Conservation (phyloP, 2,888 invertebrate species). For the Dryobota labecula region DNA sequence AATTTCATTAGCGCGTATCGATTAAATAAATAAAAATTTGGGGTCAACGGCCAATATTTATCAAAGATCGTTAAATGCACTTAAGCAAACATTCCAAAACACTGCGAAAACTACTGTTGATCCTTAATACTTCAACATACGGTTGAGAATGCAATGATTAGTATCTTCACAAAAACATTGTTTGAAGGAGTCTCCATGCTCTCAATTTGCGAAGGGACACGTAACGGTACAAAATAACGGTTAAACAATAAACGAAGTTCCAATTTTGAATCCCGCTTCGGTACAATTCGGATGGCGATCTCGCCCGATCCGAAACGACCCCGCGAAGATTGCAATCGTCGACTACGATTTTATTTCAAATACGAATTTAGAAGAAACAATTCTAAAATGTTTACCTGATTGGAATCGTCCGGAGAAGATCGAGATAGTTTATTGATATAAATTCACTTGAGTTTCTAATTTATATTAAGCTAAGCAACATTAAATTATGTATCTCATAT, state of each 20-base stretch:
- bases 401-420: slow-evolving; percentile 49
- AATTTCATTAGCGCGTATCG: slow-evolving; percentile 56
- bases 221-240: slow-evolving; percentile 85
- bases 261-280: slow-evolving; percentile 76
- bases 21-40: slow-evolving; percentile 57
- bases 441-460: slow-evolving; percentile 40
- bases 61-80: slow-evolving; percentile 67
- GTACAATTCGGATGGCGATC: slow-evolving; percentile 72
- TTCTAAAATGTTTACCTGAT: slow-evolving; percentile 67
- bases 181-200: slow-evolving; percentile 63
- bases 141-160: slow-evolving; percentile 32
- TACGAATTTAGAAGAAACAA: slow-evolving; percentile 66
- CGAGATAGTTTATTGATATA: slow-evolving; percentile 47
- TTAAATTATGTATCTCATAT: neutral
- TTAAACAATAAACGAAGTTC: slow-evolving; percentile 80
- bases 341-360: slow-evolving; percentile 68
- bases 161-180: slow-evolving; percentile 47
- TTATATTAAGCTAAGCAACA: neutral
- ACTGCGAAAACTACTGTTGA: neutral
- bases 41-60: slow-evolving; percentile 65
- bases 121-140: slow-evolving; percentile 18
- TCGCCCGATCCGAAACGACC: slow-evolving; percentile 71
- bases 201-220: slow-evolving; percentile 84
- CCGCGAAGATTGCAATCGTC: slow-evolving; percentile 72
- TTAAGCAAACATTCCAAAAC: slow-evolving; percentile 35